Evolutionary conservation across 1,140 invertebrate species (phyloP), one percentile per base, ranked within the genome.

Genomic region (Bacillus rossius): DNA sequence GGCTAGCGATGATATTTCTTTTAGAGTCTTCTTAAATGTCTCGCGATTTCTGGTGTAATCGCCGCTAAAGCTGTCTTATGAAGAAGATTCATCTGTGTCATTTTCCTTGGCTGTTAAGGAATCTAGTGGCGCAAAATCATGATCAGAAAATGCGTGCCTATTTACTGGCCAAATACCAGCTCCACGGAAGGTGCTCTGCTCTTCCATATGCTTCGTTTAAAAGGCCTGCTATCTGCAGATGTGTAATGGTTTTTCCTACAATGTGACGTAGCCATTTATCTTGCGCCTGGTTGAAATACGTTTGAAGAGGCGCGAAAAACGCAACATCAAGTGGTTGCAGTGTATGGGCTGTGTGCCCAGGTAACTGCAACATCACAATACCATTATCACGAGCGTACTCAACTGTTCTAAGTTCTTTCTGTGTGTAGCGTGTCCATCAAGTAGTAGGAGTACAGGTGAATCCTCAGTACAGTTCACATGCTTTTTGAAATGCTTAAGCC

Each of bases 91-190:
- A 4, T 34, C 29, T 34, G 29, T 34, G 29, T 7, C 29, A 34
- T 10, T 7, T 34, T 34, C 10, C 29, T 34, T 10, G 29, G 10
- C 29, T 4, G 29, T 34, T 34, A 34, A 34, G 29, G 29, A 34
- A 34, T 34, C 29, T 10, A 10, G 10, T 7, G 29, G 54, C n/a
- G 19, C 38, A 45, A 16, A 56, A 59, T 72, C 67, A 41, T 59
- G 57, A 20, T 71, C 66, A 61, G 50, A 49, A 68, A 74, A 74
- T 54, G 71, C 60, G 61, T 69, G 49, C 38, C 61, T 59, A 63
- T 74, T 71, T 14, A 69, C 37, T 25, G 72, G 70, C 60, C 66
- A 74, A 58, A 76, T 68, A 26, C 71, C 74, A 57, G 67, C 67
- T 43, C 40, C 61, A 10, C 10, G 29, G 29, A 10, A 34, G 29